phyloP scores from a whole-genome alignment of 2,113 vertebrate species.

The Actenoides hombroni region DNA sequence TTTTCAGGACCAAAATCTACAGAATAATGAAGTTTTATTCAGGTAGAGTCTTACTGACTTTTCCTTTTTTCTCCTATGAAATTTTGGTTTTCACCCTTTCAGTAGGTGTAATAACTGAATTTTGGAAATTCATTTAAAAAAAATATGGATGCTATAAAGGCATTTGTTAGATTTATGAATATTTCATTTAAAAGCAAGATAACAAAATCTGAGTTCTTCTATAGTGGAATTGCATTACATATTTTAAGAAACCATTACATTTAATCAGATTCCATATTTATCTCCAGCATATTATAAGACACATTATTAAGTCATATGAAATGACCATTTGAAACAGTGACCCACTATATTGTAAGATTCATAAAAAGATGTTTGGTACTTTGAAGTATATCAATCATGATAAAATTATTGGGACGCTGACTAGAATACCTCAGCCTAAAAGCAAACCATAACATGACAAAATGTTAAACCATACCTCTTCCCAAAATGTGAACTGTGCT shows the following conservation, averaged over 20 bases:
- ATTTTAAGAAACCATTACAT: neutral
- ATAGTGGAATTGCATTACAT: neutral
- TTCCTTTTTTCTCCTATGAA: neutral
- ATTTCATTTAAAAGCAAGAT: neutral
- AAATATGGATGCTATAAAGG: neutral
- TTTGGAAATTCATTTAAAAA: neutral
- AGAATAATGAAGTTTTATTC: neutral
- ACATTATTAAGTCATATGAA: neutral
- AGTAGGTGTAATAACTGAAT: neutral
- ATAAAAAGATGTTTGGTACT: neutral
- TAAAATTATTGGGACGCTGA: neutral
- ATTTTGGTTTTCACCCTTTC: neutral
- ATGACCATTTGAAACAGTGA: neutral
- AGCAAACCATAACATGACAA: neutral
- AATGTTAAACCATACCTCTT: neutral
- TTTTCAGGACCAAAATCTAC: neutral
- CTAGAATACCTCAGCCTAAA: neutral
- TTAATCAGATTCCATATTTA: neutral
- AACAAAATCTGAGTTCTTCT: neutral
- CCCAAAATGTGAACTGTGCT: neutral
- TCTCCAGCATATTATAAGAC: neutral
- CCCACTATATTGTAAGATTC: neutral
- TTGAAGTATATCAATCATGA: neutral
- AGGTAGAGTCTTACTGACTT: neutral
- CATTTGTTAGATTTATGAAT: neutral